Evolutionary conservation across 2,797 vertebrate species (phyloP).

Genomic region (Pantherophis alleghaniensis): DNA sequence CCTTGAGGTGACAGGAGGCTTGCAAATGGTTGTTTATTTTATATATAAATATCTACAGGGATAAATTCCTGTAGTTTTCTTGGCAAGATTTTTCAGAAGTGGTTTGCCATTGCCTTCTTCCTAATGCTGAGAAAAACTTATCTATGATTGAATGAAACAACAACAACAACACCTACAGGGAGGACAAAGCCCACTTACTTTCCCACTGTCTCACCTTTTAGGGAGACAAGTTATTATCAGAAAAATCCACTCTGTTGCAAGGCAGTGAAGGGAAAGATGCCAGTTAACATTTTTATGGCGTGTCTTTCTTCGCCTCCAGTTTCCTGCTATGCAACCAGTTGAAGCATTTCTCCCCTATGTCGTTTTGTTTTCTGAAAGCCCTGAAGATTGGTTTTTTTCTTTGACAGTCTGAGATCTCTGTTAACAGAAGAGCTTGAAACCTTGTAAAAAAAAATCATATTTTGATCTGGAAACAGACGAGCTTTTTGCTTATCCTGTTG

Average conservation of each 20-base stretch:
- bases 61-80: neutral
- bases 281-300: neutral
- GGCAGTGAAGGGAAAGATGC: neutral
- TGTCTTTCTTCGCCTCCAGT: neutral
- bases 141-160: neutral
- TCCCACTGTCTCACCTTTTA: neutral
- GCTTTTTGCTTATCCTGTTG: slow-evolving; percentile 1
- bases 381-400: neutral
- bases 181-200: neutral
- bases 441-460: slow-evolving; percentile 22
- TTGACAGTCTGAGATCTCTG: slow-evolving; percentile 2
- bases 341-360: neutral
- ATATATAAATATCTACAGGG: neutral
- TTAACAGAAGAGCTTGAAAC: slow-evolving; percentile 4
- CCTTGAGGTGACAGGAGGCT: neutral
- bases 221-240: neutral
- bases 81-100: neutral
- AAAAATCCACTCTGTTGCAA: neutral
- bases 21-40: neutral
- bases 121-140: neutral
- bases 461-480: slow-evolving; percentile 19
- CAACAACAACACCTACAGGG: too few relatives aligned
- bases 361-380: slow-evolving; percentile 9
- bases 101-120: neutral
- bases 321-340: slow-evolving; percentile 6